Percentiles rank a stretch among this genome's conserved stretches.
phyloP scores from a whole-genome alignment of 2,888 invertebrate genomes.

The Pterobdella sp. region DNA sequence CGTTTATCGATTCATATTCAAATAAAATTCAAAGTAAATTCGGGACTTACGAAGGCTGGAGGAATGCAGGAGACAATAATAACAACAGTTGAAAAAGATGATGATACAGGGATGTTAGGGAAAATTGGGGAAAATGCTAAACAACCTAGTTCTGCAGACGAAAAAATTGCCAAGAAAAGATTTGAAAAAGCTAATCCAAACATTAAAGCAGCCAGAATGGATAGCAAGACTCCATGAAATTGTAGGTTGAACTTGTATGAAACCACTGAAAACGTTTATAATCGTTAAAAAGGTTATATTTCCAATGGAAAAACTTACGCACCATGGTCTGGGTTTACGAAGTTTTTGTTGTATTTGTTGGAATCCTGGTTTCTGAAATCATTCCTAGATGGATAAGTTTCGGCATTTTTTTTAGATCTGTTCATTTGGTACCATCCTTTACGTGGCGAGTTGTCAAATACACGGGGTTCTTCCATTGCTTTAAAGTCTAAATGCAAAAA shows the following conservation, averaged over 20 bases:
- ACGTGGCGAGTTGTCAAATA: too few relatives aligned
- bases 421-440: too few relatives aligned
- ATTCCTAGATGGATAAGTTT: too few relatives aligned
- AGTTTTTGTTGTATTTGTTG: too few relatives aligned
- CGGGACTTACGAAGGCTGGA: neutral
- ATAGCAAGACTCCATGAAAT: neutral
- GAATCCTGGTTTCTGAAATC: too few relatives aligned
- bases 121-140: neutral
- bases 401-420: too few relatives aligned
- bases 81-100: neutral
- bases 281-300: neutral
- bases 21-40: neutral
- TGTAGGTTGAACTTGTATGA: neutral
- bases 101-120: neutral
- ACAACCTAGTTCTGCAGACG: neutral
- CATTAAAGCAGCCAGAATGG: neutral
- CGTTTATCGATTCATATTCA: too few relatives aligned
- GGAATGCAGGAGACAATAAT: neutral
- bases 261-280: neutral
- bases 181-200: constrained; percentile 2
- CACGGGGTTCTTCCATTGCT: too few relatives aligned
- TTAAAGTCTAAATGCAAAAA: too few relatives aligned
- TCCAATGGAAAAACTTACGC: too few relatives aligned
- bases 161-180: neutral
- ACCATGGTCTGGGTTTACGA: too few relatives aligned